Evolutionary conservation across 1,140 invertebrate genomes (phyloP).

Genomic region (Cyrtorhinus lividipennis): DNA sequence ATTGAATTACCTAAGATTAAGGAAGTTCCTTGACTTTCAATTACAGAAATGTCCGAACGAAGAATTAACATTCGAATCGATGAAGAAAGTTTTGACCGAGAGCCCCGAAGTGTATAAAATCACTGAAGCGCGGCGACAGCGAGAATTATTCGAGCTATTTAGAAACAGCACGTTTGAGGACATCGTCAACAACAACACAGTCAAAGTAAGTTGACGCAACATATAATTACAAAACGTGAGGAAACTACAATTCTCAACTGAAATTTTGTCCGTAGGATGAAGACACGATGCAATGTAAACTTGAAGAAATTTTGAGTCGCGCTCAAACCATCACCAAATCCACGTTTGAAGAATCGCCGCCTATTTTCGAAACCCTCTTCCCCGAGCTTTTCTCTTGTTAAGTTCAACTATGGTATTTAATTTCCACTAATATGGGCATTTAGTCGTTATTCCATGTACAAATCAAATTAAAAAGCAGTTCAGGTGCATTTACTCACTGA

Average conservation of each 20-base stretch:
- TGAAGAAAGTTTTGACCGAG: constrained; percentile 73
- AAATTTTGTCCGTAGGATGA: constrained; percentile 47
- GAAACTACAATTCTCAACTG: neutral
- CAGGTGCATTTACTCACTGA: no score
- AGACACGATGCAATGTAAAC: constrained; percentile 60
- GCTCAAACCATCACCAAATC: neutral
- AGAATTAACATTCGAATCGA: constrained; percentile 71
- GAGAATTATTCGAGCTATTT: constrained; percentile 55
- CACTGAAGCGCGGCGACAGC: constrained; percentile 53
- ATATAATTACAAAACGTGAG: no score
- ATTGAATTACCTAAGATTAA: no score
- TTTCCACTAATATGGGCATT: no score
- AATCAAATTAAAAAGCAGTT: no score
- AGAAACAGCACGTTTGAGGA: constrained; percentile 76
- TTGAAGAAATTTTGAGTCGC: constrained; percentile 36
- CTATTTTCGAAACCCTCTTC: neutral
- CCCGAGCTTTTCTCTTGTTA: neutral
- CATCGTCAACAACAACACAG: constrained; percentile 38
- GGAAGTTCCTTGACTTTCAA: no score
- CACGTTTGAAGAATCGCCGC: neutral
- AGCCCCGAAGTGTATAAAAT: constrained; percentile 51
- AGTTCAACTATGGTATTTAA: no score
- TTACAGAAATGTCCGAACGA: constrained; percentile 46
- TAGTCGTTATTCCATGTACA: no score
- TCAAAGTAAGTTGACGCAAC: no score